Base-by-base conservation (phyloP, 1,140 invertebrate genomes). In the Drosophila pseudoananassae region DNA sequence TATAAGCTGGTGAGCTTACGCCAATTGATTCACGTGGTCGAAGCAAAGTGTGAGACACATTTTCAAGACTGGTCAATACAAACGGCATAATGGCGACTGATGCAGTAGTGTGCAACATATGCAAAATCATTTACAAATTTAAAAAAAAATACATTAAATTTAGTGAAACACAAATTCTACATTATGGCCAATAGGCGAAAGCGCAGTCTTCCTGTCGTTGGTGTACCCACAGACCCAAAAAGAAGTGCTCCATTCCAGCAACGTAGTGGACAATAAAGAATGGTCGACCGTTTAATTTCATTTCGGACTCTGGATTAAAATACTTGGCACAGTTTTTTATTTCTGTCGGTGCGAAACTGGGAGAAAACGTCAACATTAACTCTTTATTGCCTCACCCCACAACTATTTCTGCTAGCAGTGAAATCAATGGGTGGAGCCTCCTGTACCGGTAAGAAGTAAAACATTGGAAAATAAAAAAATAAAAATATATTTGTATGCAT, bases 251-350 rank as follows among this genome's bases (percentile, higher is more conserved):
- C 25, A 52, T 20, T 1, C 49, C 52, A 9, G 12, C 25, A 43
- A 60, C 58, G 10, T 33, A 60, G 49, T 60, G 47, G 57, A 51
- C 47, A 60, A 40, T 60, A 10, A 60, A 51, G 14, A 45, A 56
- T 45, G 25, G 14, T 43, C 54, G 54, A 20, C 10, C 40, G 2
- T 56, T 56, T 7, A 56, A 56, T 31, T 3, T 56, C n/a, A 45
- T 56, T 56, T 7, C 54, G 25, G 14, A 45, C 25, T 20, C 40
- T 6, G 40, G 54, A n/a, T 29, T 56, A 29, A 56, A 56, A 31
- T n/a, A n/a, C n/a, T n/a, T n/a, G n/a, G n/a, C n/a, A n/a, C n/a
- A n/a, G n/a, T n/a, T n/a, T n/a, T n/a, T 45, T 31, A 23, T 27
- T 46, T 25, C 23, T 25, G 23, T 25, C 23, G 23, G 23, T 33